A percentile compares a stretch with the other conserved stretches of the same genome.
Evolutionary conservation across 92 coral and sea anemone genomes (phyloP).

Genomic region (Bergia sp.): DNA sequence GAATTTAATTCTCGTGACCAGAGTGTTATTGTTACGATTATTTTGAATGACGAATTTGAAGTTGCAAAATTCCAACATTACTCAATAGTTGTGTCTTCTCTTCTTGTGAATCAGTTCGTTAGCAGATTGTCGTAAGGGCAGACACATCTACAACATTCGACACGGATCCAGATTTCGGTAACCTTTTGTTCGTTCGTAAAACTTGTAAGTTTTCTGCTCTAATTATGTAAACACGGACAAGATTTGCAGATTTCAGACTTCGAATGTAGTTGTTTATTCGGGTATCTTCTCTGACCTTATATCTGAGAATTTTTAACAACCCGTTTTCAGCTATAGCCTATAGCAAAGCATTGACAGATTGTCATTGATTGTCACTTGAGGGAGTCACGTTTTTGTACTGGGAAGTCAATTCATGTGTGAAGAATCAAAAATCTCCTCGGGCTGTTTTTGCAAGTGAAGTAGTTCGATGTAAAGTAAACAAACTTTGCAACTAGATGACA

Average conservation of each 20-base stretch:
- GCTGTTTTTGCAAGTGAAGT: slow-evolving; percentile 29
- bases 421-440: neutral
- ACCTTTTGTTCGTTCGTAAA: neutral
- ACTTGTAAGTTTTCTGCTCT: neutral
- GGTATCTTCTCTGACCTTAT: neutral
- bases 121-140: neutral
- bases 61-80: neutral
- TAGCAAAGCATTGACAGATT: neutral
- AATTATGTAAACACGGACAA: slow-evolving; percentile 6
- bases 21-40: slow-evolving; percentile 8
- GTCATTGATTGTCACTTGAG: neutral
- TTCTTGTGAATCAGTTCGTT: neutral
- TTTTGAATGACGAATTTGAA: slow-evolving; percentile 6
- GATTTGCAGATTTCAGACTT: slow-evolving; percentile 6
- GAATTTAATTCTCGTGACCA: slow-evolving; percentile 5
- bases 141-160: neutral
- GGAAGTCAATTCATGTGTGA: slow-evolving; percentile 6
- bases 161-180: neutral
- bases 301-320: too few species aligned
- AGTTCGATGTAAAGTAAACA: slow-evolving; percentile 10
- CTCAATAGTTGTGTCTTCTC: neutral
- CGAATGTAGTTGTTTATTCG: neutral
- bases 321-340: too few species aligned
- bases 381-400: slow-evolving; percentile 3
- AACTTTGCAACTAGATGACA: slow-evolving; percentile 10